Percentiles rank a stretch among this genome's conserved stretches.
phyloP scores from a whole-genome alignment of 2,888 invertebrate genomes.

The Caenorhabditis panamensis region DNA sequence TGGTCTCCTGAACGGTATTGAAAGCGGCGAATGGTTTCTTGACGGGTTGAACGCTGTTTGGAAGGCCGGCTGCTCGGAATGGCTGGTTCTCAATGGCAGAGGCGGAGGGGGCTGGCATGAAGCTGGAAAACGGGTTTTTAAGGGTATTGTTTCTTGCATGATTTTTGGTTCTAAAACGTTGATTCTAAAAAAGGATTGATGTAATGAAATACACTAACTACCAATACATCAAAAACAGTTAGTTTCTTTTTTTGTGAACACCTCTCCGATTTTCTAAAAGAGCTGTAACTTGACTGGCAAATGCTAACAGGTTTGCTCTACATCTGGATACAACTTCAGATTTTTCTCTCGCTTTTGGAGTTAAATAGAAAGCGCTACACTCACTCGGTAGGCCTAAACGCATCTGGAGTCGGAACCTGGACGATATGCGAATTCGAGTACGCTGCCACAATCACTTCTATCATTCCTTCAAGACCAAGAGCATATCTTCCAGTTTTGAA shows the following conservation, averaged over 20 bases:
- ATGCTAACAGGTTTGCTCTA: too few relatives aligned
- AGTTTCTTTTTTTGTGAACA: too few relatives aligned
- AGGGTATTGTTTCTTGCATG: not conserved
- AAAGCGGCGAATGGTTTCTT: constrained; percentile 60
- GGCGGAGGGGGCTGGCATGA: constrained; percentile 40
- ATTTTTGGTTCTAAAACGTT: too few relatives aligned
- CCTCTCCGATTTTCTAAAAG: too few relatives aligned
- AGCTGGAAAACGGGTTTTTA: constrained; percentile 24
- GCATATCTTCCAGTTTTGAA: constrained; percentile 71
- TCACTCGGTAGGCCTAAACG: constrained; percentile 57
- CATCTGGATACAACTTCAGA: too few relatives aligned
- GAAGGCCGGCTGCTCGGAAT: constrained; percentile 70
- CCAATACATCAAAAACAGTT: too few relatives aligned
- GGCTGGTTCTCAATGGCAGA: constrained; percentile 53
- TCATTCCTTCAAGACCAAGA: constrained; percentile 76
- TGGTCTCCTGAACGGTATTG: constrained; percentile 41
- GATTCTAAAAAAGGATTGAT: too few relatives aligned
- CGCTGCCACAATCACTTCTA: constrained; percentile 80
- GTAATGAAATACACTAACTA: too few relatives aligned
- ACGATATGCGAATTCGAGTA: constrained; percentile 80
- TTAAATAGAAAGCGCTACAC: not conserved
- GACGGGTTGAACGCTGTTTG: constrained; percentile 68
- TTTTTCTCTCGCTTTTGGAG: too few relatives aligned
- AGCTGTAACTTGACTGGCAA: too few relatives aligned
- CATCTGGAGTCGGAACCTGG: constrained; percentile 74